A percentile compares a stretch with the other conserved stretches of the same genome.
These are phyloP conservation scores for Conus canariensis DNA, from an alignment of 2,888 invertebrate species.

Conservation along the genomic window DNA sequence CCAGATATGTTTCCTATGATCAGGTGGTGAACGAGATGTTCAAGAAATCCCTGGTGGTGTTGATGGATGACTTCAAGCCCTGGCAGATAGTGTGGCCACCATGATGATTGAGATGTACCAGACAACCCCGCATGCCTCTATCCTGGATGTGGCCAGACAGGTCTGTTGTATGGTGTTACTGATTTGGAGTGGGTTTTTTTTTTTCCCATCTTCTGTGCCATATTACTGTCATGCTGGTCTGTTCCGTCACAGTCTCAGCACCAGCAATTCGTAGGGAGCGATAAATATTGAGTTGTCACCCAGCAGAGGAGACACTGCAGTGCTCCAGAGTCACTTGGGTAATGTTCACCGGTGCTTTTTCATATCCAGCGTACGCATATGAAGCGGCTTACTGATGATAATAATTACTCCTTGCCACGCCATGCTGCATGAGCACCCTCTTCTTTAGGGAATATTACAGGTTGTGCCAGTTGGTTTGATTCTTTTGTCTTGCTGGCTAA, in stretches of 20 bases:
- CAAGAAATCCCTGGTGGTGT: slow-evolving; percentile 86
- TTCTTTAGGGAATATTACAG: too few species aligned
- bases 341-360: too few species aligned
- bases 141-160: slow-evolving; percentile 87
- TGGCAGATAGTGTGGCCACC: slow-evolving; percentile 85
- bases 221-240: not conserved
- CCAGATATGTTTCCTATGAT: not conserved
- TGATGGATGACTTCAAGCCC: slow-evolving; percentile 86
- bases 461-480: too few species aligned
- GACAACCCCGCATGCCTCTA: slow-evolving; percentile 85
- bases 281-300: not conserved
- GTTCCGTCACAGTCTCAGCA: not conserved
- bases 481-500: too few species aligned
- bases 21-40: slow-evolving; percentile 84
- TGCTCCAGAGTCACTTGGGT: too few species aligned
- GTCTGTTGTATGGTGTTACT: slow-evolving; percentile 13
- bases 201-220: not conserved
- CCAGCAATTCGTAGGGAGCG: too few species aligned
- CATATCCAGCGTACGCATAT: too few species aligned
- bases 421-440: too few species aligned
- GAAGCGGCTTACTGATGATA: too few species aligned
- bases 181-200: too few species aligned
- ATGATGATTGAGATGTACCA: slow-evolving; percentile 86
- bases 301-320: too few species aligned
- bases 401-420: too few species aligned